phyloP scores from a whole-genome alignment of 2,797 vertebrate genomes.

The Apodemus agrarius region DNA sequence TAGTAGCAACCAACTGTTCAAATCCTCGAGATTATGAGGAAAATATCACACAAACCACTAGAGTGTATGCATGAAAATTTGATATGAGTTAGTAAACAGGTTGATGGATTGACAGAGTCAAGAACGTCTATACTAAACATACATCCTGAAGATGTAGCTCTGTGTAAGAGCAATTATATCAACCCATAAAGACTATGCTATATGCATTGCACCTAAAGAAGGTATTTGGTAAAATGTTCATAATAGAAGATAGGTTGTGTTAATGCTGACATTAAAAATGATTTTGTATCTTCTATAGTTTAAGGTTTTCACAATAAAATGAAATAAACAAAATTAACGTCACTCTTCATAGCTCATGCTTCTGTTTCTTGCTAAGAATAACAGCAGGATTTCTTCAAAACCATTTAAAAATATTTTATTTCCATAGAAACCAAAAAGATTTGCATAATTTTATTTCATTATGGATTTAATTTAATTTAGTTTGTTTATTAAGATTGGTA shows the following conservation, averaged over 20 bases:
- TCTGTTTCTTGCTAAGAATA: slow-evolving; percentile 65
- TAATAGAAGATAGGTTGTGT: neutral
- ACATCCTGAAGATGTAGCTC: neutral
- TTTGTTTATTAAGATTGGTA: slow-evolving; percentile 39
- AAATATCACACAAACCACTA: neutral
- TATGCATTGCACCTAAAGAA: neutral
- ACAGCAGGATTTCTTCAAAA: slow-evolving; percentile 38
- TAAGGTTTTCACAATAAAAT: slow-evolving; percentile 39
- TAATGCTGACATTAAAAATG: neutral
- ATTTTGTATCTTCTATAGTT: neutral
- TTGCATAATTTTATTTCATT: slow-evolving; percentile 66
- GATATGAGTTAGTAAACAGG: neutral
- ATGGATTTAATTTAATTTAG: slow-evolving; percentile 39
- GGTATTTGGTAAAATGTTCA: neutral
- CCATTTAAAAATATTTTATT: slow-evolving; percentile 69
- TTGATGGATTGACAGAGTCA: neutral
- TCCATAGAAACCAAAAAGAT: slow-evolving; percentile 68
- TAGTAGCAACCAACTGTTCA: neutral
- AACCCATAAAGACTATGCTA: neutral
- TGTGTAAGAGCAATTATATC: neutral
- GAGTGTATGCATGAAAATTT: neutral
- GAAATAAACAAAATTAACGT: slow-evolving; percentile 33
- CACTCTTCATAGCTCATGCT: slow-evolving; percentile 14
- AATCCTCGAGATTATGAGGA: neutral
- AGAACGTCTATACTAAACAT: neutral